phyloP scores from a whole-genome alignment of 2,113 vertebrate genomes.

The Gnathonemus longibarbis region DNA sequence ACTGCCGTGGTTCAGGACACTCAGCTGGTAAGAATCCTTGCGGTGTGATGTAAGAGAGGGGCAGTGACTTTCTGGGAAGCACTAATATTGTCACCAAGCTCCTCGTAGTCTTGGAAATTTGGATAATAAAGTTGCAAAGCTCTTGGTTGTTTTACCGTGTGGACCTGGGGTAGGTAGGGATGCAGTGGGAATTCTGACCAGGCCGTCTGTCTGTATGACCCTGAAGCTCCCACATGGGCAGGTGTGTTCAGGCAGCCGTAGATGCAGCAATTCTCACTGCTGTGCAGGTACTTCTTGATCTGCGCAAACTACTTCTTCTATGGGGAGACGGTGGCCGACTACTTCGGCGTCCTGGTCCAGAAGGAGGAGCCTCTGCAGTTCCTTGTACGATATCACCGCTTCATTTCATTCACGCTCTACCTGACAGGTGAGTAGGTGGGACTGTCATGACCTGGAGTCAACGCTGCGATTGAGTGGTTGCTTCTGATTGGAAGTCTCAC shows the following conservation, averaged over 20 bases:
- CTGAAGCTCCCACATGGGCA: neutral
- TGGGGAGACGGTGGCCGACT: constrained; percentile 92
- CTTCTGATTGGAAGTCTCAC: neutral
- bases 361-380: constrained; percentile 93
- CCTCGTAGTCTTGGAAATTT: neutral
- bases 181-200: neutral
- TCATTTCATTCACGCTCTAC: constrained; percentile 95
- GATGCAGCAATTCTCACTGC: neutral
- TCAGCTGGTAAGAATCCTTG: constrained; percentile 80
- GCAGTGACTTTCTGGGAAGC: neutral
- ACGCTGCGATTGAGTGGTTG: neutral
- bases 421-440: constrained; percentile 72
- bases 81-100: neutral
- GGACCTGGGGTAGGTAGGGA: neutral
- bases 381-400: constrained; percentile 93
- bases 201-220: neutral
- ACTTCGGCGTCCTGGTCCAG: constrained; percentile 86
- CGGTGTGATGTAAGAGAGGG: neutral
- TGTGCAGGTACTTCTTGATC: constrained; percentile 84
- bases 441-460: neutral
- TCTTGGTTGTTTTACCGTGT: neutral
- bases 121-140: neutral
- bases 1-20: constrained; percentile 89
- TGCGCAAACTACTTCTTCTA: constrained; percentile 99
- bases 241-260: too few relatives aligned